These are phyloP conservation scores for Agrypnus murinus DNA, from an alignment of 2,888 invertebrate species.

Conservation along the genomic window DNA sequence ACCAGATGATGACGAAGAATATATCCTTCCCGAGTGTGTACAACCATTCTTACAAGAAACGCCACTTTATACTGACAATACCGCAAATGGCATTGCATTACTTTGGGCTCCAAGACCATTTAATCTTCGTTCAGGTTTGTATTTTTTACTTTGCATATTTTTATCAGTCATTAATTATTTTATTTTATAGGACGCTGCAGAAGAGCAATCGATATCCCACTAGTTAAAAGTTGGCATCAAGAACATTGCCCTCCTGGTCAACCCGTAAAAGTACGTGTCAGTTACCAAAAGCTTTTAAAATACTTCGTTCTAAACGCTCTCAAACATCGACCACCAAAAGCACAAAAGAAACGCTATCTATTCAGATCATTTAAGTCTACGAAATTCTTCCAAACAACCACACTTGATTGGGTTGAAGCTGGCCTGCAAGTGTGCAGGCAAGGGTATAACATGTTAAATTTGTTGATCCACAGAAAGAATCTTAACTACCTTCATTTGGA, in stretches of 20 bases:
- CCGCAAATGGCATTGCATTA: constrained; percentile 97
- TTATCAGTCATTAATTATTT: constrained; percentile 1
- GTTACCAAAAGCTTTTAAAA: constrained; percentile 98
- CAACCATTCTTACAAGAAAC: constrained; percentile 96
- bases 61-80: constrained; percentile 98
- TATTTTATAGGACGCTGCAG: constrained; percentile 83
- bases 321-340: constrained; percentile 97
- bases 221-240: constrained; percentile 98
- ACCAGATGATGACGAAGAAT: constrained; percentile 96
- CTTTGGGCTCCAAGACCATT: constrained; percentile 99
- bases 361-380: constrained; percentile 99
- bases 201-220: constrained; percentile 96
- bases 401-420: constrained; percentile 99
- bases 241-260: constrained; percentile 96
- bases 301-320: constrained; percentile 98
- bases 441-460: constrained; percentile 99
- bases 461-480: constrained; percentile 99
- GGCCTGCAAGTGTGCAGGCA: constrained; percentile 98
- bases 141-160: constrained; percentile 4
- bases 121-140: constrained; percentile 90
- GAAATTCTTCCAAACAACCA: constrained; percentile 99
- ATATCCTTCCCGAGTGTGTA: constrained; percentile 91
- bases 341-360: constrained; percentile 97
- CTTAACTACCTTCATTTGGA: constrained; percentile 99
- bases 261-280: constrained; percentile 99